Evolutionary conservation across 2,797 vertebrate species (phyloP), one percentile per base, ranked within the genome.

Genomic region (Gobionotothen gibberifrons): DNA sequence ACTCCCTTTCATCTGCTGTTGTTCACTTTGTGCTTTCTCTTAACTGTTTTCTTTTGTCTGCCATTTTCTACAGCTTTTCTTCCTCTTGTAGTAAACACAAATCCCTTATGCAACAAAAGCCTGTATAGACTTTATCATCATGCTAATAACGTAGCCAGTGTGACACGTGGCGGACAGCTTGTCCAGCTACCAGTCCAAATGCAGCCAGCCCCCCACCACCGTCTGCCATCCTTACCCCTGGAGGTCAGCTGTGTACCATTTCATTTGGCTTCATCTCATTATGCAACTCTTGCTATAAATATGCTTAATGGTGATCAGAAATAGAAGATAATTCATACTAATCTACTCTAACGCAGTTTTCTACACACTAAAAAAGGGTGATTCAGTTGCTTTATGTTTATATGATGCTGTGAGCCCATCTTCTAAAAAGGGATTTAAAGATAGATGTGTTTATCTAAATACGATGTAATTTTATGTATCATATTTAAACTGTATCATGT

Each of bases 151-250:
- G 53, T 60, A 53, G 70, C 62, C 65, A 56, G 73, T 43, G 78
- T 71, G 85, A 89, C 89, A 87, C 46, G 77, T 84, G 83, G 76
- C 58, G 77, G 90, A 87, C 92, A 93, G 90, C 92, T 93, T 92
- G 79, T 79, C 42, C 68, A 78, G 84, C 86, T 82, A 82, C 84
- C 84, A 47, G 75, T 83, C 83, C 71, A 80, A 85, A 74, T 73
- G 40, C 49, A 17, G 26, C 57, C 40, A n/a, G n/a, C n/a, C 32
- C 51, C 52, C 72, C 40, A 47, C 12, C 16, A 68, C 70, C 9
- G 55, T 54, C 78, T 81, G 85, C 79, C 84, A 63, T 76, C 76
- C 54, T 43, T 40, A 54, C 55, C 26, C 72, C 19, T 2, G 60
- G 72, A 87, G 83, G 85, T 85, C 83, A 87, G 66, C 78, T 71